Evolutionary conservation across 2,113 vertebrate species (phyloP).

Genomic region (Cichladusa arquata): DNA sequence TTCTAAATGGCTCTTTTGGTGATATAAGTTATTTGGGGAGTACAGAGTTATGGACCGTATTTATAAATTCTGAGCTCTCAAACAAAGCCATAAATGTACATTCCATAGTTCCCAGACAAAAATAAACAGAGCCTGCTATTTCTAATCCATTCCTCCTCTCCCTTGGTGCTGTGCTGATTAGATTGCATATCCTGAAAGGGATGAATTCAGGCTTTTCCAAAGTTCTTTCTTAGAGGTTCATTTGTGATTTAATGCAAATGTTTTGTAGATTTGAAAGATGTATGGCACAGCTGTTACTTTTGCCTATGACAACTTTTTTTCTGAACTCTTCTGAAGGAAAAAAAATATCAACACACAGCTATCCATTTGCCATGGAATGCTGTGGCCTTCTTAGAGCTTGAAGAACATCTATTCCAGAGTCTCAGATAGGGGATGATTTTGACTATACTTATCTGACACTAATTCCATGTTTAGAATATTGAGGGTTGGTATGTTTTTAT

Average conservation of each 20-base stretch:
- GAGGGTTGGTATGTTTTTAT: conserved; percentile 72
- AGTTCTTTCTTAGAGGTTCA: conserved; percentile 48
- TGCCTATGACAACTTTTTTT: conserved; percentile 1
- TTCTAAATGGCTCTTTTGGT: not conserved
- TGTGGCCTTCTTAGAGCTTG: conserved; percentile 5
- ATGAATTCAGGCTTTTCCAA: conserved; percentile 38
- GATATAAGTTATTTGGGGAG: not conserved
- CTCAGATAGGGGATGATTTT: conserved; percentile 54
- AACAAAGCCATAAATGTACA: conserved; percentile 63
- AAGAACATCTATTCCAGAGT: conserved; percentile 31
- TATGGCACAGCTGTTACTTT: conserved; percentile 68
- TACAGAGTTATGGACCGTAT: not conserved
- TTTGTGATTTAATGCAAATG: conserved; percentile 1
- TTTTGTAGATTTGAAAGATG: conserved; percentile 63
- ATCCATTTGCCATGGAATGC: not conserved
- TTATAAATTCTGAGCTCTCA: conserved; percentile 38
- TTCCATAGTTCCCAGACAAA: conserved; percentile 75
- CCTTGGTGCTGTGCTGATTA: conserved; percentile 61
- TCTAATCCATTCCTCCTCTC: conserved; percentile 61
- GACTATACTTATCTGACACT: conserved; percentile 62
- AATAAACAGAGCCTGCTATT: conserved; percentile 71
- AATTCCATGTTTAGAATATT: conserved; percentile 73
- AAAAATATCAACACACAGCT: not conserved
- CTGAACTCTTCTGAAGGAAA: conserved; percentile 10
- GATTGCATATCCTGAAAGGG: conserved; percentile 56